Percentiles rank a stretch among this genome's conserved stretches.
These are phyloP conservation scores for Melanotaenia boesemani DNA, from an alignment of 2,797 vertebrate genomes.

Conservation along the genomic window DNA sequence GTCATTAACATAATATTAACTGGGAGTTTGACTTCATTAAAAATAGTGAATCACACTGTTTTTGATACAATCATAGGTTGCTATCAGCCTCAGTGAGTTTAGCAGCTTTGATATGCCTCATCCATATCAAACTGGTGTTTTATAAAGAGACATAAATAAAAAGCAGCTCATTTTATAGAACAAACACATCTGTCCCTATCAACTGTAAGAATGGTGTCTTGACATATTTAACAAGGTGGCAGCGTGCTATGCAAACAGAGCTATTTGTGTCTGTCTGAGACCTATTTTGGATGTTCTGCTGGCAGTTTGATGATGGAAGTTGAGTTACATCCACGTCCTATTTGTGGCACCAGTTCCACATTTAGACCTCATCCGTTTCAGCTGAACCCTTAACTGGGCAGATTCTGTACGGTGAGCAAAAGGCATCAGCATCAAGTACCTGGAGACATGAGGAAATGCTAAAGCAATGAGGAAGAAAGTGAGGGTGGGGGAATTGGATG, in stretches of 20 bases:
- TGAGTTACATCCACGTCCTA: conserved; percentile 63
- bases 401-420: neutral
- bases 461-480: neutral
- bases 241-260: conserved; percentile 56
- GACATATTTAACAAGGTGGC: conserved; percentile 54
- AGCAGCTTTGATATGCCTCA: neutral
- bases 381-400: conserved; percentile 59
- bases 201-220: conserved; percentile 13
- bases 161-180: neutral
- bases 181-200: conserved; percentile 3
- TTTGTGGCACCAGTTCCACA: conserved; percentile 43
- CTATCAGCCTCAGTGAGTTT: neutral
- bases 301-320: conserved; percentile 62
- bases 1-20: no score
- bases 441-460: neutral
- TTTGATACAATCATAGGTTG: no score
- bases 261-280: conserved; percentile 59
- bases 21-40: no score
- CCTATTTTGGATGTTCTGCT: conserved; percentile 55
- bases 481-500: neutral
- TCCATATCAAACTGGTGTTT: neutral
- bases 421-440: neutral
- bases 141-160: neutral
- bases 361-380: conserved; percentile 43
- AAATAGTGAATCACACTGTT: no score